Evolutionary conservation across 2,888 invertebrate genomes (phyloP), one percentile per base, ranked within the genome.

Genomic region (Trissonchulus latispiculum): DNA sequence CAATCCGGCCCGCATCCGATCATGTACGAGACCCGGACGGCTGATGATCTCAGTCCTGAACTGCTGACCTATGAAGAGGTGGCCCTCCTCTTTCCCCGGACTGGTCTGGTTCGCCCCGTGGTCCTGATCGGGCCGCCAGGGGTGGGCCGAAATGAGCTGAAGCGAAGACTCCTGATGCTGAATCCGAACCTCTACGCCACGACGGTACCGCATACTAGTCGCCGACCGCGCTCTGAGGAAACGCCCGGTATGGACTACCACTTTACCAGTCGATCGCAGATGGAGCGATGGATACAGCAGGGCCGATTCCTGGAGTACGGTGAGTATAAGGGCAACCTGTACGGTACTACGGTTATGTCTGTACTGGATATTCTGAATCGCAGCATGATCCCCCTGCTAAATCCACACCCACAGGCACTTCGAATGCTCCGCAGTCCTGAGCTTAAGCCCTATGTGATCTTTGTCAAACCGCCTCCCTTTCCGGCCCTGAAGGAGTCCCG

Each of bases 61-160:
- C 36, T 74, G 69, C n/a, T 28, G 31, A 93, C 93, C 0, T 94
- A 94, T 83, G 94, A 94, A 85, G 93, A 94, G 84, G 94, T 95
- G 75, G 92, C 92, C 68, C 90, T 92, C 81, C 86, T 94, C 77
- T 93, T 93, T 84, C 94, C 94, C 1, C 87, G 93, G 77, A 91
- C 92, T 0, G 92, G 92, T 31, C 85, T 91, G 69, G 33, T 70
- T 33, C 87, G 95, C 75, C 94, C 95, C 0, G 87, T 97, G 36
- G 92, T 96, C 67, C 87, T 97, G 72, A 91, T 95, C 73, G 96
- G 95, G 1, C 92, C 96, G 31, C 93, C 95, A 0, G 96, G 96
- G 15, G 92, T 97, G 59, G 97, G 97, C 1, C 80, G 87, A 73
- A 95, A 95, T 85, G 95, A 96, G 85, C 86, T 97, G 77, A 92